Base-by-base conservation (phyloP, 2,888 invertebrate species). In the Pachymerium ferrugineum region DNA sequence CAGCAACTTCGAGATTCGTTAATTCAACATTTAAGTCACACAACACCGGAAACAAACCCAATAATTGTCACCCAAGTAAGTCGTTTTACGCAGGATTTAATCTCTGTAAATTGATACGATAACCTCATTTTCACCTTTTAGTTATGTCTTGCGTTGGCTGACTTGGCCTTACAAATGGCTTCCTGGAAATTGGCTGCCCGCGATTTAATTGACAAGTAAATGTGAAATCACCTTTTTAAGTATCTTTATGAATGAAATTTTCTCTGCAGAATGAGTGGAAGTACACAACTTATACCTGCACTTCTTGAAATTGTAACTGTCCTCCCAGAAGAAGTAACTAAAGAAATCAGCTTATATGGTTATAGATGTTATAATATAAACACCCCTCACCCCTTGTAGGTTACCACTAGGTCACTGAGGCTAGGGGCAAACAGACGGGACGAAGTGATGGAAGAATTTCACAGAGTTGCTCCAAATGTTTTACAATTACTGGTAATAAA, bases 291-390 rank as follows among this genome's bases (percentile, higher is more conserved):
- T 29, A 85, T 92, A 77, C 91, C 90, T 86, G 93, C 94, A 29
- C 85, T 98, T 75, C 82, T 98, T 78, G 96, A 97, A 86, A 89
- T 98, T 78, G 86, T 99, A 77, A 95, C 92, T 69, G 92, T 97
- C 29, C 85, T 98, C 79, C 97, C 98, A 4, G 98, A 99, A 85
- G 98, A 99, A 88, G 90, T 96, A 74, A 90, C 91, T 81, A n/a
- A n/a, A n/a, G n/a, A n/a, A n/a, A n/a, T n/a, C n/a, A n/a, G n/a
- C n/a, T n/a, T n/a, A n/a, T n/a, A n/a, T n/a, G n/a, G n/a, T n/a
- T n/a, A n/a, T n/a, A n/a, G n/a, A n/a, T n/a, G n/a, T n/a, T n/a
- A n/a, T n/a, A n/a, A n/a, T n/a, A n/a, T n/a, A n/a, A n/a, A n/a
- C n/a, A n/a, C n/a, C n/a, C n/a, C n/a, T n/a, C n/a, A 6, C 6